Conservation (phyloP, 2,113 vertebrate genomes). For the Butorides virescens region DNA sequence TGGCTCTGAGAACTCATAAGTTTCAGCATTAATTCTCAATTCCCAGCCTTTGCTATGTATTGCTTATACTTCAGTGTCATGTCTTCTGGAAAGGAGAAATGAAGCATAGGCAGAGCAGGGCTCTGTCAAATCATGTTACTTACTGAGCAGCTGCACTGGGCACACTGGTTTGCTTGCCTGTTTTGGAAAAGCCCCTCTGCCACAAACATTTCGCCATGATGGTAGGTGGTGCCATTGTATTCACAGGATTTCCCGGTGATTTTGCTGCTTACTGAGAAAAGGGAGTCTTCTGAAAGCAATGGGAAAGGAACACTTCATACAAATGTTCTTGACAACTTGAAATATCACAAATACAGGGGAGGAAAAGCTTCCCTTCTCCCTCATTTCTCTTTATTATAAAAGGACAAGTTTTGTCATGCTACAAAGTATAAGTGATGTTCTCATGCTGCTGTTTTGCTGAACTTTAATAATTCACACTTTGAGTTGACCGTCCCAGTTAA, state of each 20-base stretch:
- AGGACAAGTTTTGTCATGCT: background rate
- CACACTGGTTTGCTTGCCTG: constrained; percentile 80
- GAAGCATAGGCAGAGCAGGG: background rate
- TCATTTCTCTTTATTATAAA: background rate
- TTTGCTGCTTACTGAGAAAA: constrained; percentile 67
- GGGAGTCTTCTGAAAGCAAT: constrained; percentile 73
- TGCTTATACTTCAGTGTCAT: background rate
- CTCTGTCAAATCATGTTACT: constrained; percentile 34
- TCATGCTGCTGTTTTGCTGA: background rate
- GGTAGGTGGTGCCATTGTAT: constrained; percentile 79
- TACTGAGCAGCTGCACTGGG: constrained; percentile 83
- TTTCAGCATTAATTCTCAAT: background rate
- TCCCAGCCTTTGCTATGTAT: background rate
- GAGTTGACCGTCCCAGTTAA: background rate
- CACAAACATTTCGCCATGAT: constrained; percentile 78
- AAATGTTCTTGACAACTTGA: background rate
- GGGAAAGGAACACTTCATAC: background rate
- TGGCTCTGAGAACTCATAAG: background rate
- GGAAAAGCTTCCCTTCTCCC: background rate
- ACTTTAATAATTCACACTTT: background rate
- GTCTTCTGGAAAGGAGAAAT: background rate
- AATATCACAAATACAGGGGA: background rate
- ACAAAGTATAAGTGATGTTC: background rate
- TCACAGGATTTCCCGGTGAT: constrained; percentile 77
- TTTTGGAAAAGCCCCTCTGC: constrained; percentile 81